Evolutionary conservation across 53 echinoderm and acorn worm genomes (phyloP), one percentile per base, ranked within the genome.

Genomic region (Holothuria scabra): DNA sequence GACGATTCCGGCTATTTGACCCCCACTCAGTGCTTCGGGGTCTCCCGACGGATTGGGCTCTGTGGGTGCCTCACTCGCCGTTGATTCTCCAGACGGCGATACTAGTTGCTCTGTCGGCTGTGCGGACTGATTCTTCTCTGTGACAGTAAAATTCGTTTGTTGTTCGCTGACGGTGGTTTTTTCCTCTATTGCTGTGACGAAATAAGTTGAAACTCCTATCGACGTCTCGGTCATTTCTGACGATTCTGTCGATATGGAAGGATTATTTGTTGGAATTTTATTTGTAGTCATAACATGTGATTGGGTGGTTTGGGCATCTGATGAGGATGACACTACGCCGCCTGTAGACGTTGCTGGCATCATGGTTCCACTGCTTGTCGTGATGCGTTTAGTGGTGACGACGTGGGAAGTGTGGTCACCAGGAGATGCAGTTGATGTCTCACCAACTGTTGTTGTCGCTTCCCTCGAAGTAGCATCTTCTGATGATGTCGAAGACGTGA

Each of bases 1-100:
- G 21, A 72, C 72, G 6, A 26, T 26, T 23, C 72, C 72, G n/a
- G 72, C 72, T 25, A 72, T 72, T 23, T 44, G 46, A 72, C 46
- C 72, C 24, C 25, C 72, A 4, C 24, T 48, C 72, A 72, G 13
- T 24, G 16, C 20, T 46, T 72, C 46, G 12, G 44, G 72, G n/a
- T 72, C 25, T 18, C 22, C 31, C 9, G 46, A 21, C 3, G 12
- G 46, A 22, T 9, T 1, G 2, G 69, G 35, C 41, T 41, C 41
- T 41, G 41, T 41, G 41, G 41, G 41, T 35, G 37, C 69, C 44
- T 72, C n/a, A 48, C 46, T 46, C 7, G 11, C 21, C 11, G 72
- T 26, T 1, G 38, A 48, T 72, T 72, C 72, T 3, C 46, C 28
- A 8, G 46, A 21, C 12, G 46, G 31, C 48, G 44, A 26, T n/a